Base-by-base conservation (phyloP, 2,888 invertebrate species). In the Eugnorisma glareosa region DNA sequence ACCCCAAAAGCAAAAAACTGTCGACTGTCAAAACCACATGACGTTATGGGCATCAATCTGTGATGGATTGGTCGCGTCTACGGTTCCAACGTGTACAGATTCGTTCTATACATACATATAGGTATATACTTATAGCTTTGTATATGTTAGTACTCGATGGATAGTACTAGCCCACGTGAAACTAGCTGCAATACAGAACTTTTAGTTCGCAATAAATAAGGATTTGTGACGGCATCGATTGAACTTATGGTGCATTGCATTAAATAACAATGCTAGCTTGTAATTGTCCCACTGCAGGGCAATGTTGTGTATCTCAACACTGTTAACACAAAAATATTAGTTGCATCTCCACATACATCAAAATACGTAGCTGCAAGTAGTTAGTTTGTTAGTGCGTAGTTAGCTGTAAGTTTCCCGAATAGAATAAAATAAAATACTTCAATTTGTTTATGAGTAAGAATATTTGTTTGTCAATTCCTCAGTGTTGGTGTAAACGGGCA, bases 1-100 rank as follows among this genome's bases (percentile, higher is more conserved):
- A 77, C 76, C 69, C 75, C 31, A 70, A 75, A 70, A 73, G 67
- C 18, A 70, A 73, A 76, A 75, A 67, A 35, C 64, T 63, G 63
- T 75, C 67, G 67, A 13, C 79, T 79, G 87, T 87, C 86, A 85
- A 85, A 82, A 86, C 75, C 86, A 82, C 72, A 75, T 73, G 82
- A 68, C 75, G 68, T 82, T 73, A 77, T 73, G 72, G 75, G 67
- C 71, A 83, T 79, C 83, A 76, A 83, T 83, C 73, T 70, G 75
- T 84, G 84, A 86, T 79, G 70, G 86, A 86, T 82, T 64, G 86
- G 70, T n/a, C 54, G 69, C 45, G 54, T 73, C 73, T 82, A 73
- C 54, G 35, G 67, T 64, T 31, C 45, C 77, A 77, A 11, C 64
- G 45, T 15, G 66, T 21, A 51, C 66, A 35, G 45, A 64, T 59